A percentile compares a stretch with the other conserved stretches of the same genome.
Conservation (phyloP, 2,888 invertebrate species). For the Agrilus cyanescens region DNA sequence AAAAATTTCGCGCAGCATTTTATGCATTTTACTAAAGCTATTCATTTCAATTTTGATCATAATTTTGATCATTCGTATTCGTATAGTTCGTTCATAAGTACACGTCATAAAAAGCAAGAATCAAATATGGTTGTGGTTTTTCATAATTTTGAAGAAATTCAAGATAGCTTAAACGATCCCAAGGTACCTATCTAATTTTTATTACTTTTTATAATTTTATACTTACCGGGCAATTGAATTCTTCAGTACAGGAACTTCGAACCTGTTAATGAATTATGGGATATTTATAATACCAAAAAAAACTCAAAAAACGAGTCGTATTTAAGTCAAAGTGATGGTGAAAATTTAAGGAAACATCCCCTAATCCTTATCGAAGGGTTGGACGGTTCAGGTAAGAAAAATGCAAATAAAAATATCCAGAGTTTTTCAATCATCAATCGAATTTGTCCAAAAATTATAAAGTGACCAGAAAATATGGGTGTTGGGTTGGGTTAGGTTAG, state of each 20-base stretch:
- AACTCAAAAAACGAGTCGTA: slow-evolving; percentile 7
- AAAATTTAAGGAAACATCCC: slow-evolving; percentile 24
- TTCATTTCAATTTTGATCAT: not conserved
- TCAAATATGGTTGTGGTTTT: slow-evolving; percentile 12
- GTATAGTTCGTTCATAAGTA: too few relatives aligned
- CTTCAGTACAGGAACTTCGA: slow-evolving; percentile 19
- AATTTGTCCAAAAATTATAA: too few relatives aligned
- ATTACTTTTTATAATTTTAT: too few relatives aligned
- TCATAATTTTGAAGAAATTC: slow-evolving; percentile 18
- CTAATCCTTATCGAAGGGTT: slow-evolving; percentile 38
- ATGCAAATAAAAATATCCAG: too few relatives aligned
- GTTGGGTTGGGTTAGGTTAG: too few relatives aligned
- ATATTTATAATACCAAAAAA: slow-evolving; percentile 21
- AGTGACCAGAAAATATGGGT: too few relatives aligned
- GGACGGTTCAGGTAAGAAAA: slow-evolving; percentile 34
- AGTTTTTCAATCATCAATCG: too few relatives aligned
- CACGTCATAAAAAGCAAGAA: not conserved
- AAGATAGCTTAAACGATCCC: slow-evolving; percentile 17
- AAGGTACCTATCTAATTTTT: too few relatives aligned
- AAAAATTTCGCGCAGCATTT: too few relatives aligned
- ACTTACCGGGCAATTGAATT: slow-evolving; percentile 1
- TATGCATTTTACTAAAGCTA: too few relatives aligned
- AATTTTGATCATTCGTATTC: too few relatives aligned
- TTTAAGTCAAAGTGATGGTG: not conserved
- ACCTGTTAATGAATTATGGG: slow-evolving; percentile 23